Percentiles rank a stretch among this genome's conserved stretches.
Evolutionary conservation across 1,140 invertebrate genomes (phyloP).

Genomic region (Ceratosolen solmsi): DNA sequence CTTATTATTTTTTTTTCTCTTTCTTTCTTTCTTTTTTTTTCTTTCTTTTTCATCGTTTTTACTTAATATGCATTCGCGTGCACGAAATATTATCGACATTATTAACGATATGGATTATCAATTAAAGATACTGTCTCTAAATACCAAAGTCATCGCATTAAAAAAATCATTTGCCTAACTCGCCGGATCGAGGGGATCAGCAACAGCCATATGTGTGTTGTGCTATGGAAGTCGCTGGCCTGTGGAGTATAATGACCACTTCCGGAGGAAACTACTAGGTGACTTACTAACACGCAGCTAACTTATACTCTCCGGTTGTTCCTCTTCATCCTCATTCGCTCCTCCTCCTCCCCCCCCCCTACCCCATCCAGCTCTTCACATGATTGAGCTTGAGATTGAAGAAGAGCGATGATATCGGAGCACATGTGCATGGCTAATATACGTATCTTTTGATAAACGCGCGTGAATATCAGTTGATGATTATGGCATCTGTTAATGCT

Average conservation of each 20-base stretch:
- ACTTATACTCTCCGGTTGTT: background rate
- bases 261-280: constrained; percentile 40
- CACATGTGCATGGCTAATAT: background rate
- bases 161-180: background rate
- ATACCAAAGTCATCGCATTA: too few relatives aligned
- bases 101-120: too few relatives aligned
- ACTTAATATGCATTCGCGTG: background rate
- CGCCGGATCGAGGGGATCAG: background rate
- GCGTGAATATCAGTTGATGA: background rate
- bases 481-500: background rate
- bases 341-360: background rate
- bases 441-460: background rate
- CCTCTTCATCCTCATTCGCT: background rate
- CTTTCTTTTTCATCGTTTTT: background rate
- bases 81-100: too few relatives aligned
- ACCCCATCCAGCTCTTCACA: background rate
- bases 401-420: background rate
- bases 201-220: background rate
- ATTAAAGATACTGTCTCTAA: too few relatives aligned
- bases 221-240: constrained; percentile 6
- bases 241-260: constrained; percentile 31
- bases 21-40: constrained; percentile 1
- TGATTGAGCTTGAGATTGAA: background rate
- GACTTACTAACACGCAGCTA: background rate
- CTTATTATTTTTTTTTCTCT: too few relatives aligned